These are phyloP conservation scores for Parochlus steinenii DNA, from an alignment of 2,888 invertebrate genomes.

Conservation along the genomic window DNA sequence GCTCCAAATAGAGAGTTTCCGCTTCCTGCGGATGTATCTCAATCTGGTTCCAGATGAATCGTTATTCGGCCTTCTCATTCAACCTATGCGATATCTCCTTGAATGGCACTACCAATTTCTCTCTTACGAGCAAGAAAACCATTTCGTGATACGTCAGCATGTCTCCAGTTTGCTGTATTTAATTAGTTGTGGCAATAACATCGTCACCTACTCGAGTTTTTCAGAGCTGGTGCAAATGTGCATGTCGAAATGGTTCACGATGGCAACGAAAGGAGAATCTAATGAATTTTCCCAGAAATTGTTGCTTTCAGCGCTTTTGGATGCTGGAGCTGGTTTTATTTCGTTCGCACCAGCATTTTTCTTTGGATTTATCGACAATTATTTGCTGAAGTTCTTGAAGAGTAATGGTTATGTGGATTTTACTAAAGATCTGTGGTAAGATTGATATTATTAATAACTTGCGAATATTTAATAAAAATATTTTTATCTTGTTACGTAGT, in stretches of 20 bases:
- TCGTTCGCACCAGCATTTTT: neutral
- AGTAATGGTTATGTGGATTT: conserved; percentile 21
- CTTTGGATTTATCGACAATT: conserved; percentile 2
- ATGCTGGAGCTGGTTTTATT: conserved; percentile 13
- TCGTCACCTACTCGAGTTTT: conserved; percentile 9
- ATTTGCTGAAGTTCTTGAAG: conserved; percentile 3
- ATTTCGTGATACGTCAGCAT: conserved; percentile 27
- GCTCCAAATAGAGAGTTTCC: conserved; percentile 42
- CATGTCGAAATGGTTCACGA: conserved; percentile 26
- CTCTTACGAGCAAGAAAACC: conserved; percentile 24
- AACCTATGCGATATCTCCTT: conserved; percentile 26
- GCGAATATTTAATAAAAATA: neutral
- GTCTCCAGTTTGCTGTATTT: conserved; percentile 25
- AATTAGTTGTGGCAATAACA: conserved; percentile 19
- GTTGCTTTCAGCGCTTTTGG: conserved; percentile 22
- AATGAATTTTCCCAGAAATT: conserved; percentile 28
- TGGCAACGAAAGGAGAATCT: conserved; percentile 20
- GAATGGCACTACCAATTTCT: conserved; percentile 29
- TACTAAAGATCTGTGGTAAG: conserved; percentile 20
- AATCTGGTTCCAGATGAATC: conserved; percentile 21
- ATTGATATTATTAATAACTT: neutral
- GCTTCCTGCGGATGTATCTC: conserved; percentile 24
- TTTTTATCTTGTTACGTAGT: conserved; percentile 14
- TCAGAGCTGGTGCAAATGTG: conserved; percentile 24
- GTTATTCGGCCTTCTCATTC: conserved; percentile 22